Evolutionary conservation across 2,113 vertebrate species (phyloP), one percentile per base, ranked within the genome.

Genomic region (Neodon shergylaensis): DNA sequence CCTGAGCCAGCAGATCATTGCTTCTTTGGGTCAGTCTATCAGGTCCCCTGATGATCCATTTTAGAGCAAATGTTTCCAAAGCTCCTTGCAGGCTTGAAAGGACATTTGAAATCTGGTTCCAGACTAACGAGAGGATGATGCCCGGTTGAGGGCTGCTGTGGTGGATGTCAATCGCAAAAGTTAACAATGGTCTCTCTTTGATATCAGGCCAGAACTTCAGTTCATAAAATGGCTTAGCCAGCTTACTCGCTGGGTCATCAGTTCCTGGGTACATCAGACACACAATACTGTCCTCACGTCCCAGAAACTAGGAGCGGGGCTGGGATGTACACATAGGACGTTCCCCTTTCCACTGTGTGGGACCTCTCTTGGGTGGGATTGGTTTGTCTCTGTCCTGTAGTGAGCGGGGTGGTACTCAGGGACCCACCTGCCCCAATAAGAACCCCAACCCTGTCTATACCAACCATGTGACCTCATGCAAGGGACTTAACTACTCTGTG

Each of bases 261-360:
- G 6, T 24, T n/a, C 65, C 24, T 11, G 52, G 47, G 63, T n/a
- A 10, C 24, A n/a, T 1, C 11, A 61, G 61, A 21, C 33, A 74
- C 39, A 21, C 2, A 3, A 19, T 31, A 11, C 47, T 47, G 19
- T 31, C 5, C 78, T 21, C 13, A 2, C 0, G 0, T 52, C 26
- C 21, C 47, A 52, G 91, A 9, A 13, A 28, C 39, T 52, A 44
- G 81, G 36, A 49, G n/a, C 28, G 26, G 26, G 36, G n/a, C 73
- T 7, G 9, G 36, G 78, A 3, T 1, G 5, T 1, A 31, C 1
- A 9, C 21, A 36, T 22, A 1, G n/a, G 28, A 9, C 3, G 0
- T 42, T 33, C 54, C 7, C 47, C 77, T 77, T 16, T 47, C 31
- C 14, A 6, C 61, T 0, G 0, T 4, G 24, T 39, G 26, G 14